A percentile compares a stretch with the other conserved stretches of the same genome.
Conservation (phyloP, 2,797 vertebrate genomes). For the Enteromius viviparus region DNA sequence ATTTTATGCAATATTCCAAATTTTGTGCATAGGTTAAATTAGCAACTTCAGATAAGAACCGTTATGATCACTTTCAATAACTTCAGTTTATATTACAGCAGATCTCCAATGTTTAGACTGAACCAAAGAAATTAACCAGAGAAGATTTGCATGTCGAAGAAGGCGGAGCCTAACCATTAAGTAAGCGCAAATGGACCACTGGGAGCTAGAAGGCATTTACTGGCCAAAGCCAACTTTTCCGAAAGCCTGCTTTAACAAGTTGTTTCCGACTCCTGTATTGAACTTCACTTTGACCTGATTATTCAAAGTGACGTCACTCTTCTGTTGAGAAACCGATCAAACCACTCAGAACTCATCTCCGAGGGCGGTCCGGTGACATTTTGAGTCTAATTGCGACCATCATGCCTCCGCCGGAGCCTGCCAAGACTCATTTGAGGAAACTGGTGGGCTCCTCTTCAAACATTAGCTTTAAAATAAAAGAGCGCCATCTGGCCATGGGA, state of each 20-base stretch:
- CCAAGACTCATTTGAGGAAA: slow-evolving; percentile 45
- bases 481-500: slow-evolving; percentile 31
- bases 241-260: neutral
- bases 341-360: slow-evolving; percentile 30
- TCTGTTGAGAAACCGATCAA: neutral
- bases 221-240: neutral
- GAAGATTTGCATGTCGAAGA: neutral
- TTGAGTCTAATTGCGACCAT: slow-evolving; percentile 47
- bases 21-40: neutral
- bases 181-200: neutral
- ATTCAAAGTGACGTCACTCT: neutral
- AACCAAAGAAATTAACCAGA: neutral
- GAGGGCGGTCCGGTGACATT: slow-evolving; percentile 45
- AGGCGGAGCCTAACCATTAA: neutral
- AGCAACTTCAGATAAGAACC: neutral
- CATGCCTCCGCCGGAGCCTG: slow-evolving; percentile 32
- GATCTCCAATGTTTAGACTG: neutral
- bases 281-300: neutral
- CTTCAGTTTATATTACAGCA: neutral
- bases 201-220: neutral
- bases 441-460: slow-evolving; percentile 24
- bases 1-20: too few species aligned
- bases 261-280: neutral
- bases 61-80: neutral
- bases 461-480: slow-evolving; percentile 16